These are phyloP conservation scores for Euphydryas editha DNA, from an alignment of 2,888 invertebrate species.

Conservation along the genomic window DNA sequence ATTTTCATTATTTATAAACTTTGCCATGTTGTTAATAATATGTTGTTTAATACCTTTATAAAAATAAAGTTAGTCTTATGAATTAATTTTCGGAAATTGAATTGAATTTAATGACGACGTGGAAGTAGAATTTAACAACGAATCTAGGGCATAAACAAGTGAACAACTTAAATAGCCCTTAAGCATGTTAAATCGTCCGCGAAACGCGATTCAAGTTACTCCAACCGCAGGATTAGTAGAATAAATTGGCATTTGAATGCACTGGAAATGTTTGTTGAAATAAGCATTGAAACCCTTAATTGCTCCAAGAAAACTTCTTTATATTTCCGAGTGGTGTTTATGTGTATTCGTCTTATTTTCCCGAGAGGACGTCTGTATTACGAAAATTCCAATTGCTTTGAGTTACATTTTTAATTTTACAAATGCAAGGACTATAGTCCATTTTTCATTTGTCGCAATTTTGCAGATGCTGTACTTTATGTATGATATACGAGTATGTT, in stretches of 20 bases:
- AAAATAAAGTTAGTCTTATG: neutral
- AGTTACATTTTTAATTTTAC: slow-evolving; percentile 30
- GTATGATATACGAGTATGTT: slow-evolving; percentile 31
- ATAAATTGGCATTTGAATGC: slow-evolving; percentile 38
- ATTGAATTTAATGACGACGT: neutral
- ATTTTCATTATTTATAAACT: too few species aligned
- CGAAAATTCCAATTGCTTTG: slow-evolving; percentile 22
- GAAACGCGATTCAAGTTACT: slow-evolving; percentile 35
- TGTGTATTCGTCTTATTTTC: slow-evolving; percentile 25
- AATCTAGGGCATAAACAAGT: slow-evolving; percentile 17
- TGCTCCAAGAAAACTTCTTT: slow-evolving; percentile 36
- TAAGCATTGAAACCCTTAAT: slow-evolving; percentile 35
- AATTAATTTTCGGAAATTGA: neutral
- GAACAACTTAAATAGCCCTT: slow-evolving; percentile 24
- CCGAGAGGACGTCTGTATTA: slow-evolving; percentile 23
- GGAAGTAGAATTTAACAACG: slow-evolving; percentile 7
- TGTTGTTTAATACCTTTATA: too few species aligned
- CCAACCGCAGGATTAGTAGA: slow-evolving; percentile 32
- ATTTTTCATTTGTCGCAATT: slow-evolving; percentile 22
- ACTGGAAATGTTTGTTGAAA: slow-evolving; percentile 36
- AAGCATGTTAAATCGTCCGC: slow-evolving; percentile 32
- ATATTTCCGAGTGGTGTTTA: slow-evolving; percentile 25
- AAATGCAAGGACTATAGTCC: slow-evolving; percentile 23
- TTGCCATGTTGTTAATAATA: too few species aligned
- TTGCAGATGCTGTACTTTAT: slow-evolving; percentile 20